Evolutionary conservation across 2,797 vertebrate genomes (phyloP), one percentile per base, ranked within the genome.

Genomic region (Tachyglossus aculeatus): DNA sequence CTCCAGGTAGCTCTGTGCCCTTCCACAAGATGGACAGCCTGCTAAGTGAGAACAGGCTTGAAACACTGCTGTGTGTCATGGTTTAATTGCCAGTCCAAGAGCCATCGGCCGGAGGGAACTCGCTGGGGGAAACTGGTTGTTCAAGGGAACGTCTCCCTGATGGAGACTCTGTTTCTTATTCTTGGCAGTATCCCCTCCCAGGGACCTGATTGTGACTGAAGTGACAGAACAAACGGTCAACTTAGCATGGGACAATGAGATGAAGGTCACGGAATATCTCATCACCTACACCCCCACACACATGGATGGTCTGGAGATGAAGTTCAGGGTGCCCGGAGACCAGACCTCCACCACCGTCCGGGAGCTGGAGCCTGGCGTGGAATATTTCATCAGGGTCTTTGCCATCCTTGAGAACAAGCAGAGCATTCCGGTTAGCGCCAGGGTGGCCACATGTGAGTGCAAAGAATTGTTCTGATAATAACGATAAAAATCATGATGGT

Each of bases 321-420:
- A 98, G 66, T 93, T 97, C 84, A 91, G 90, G 0, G 98, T 99
- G 2, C 89, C 96, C 6, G 98, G 98, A 33, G 94, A 98, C 85
- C 91, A 93, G 81, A 95, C 94, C 3, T 88, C 88, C 4, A 88
- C 98, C 82, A 98, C 95, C 9, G 92, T 99, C 72, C 88, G 43
- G 3, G 97, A 98, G 72, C 91, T 99, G 32, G 98, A 99, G 82
- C 98, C 98, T 0, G 97, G 98, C 0, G 94, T 99, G 4, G 98
- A 99, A 82, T 99, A 99, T 56, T 93, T 99, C 10, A 96, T 99
- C 85, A 97, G 94, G 0, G 98, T 99, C 41, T 98, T 95, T n/a
- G 98, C 98, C 58, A 83, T 99, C 77, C 93, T 99, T 15, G 97
- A 93, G 87, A 97, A 98, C 91, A 96, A 96, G 90, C 96, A 71